Evolutionary conservation across 2,797 vertebrate genomes (phyloP), one percentile per base, ranked within the genome.

Genomic region (Centroberyx gerrardi): DNA sequence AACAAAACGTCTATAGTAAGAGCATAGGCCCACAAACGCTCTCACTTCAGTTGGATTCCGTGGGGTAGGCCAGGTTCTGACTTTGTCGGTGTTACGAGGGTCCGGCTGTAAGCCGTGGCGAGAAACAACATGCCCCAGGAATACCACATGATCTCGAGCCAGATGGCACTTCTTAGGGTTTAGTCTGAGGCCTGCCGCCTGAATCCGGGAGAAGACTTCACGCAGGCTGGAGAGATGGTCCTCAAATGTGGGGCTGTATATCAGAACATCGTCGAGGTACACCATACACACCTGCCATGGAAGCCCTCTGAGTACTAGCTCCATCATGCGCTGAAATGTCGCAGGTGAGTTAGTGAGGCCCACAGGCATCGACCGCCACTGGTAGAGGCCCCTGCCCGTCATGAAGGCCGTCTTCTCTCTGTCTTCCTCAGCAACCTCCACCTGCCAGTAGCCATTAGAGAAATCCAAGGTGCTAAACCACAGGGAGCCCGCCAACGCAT

Each of bases 401-500:
- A 62, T 72, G 13, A 84, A 81, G 13, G 62, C 75, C 0, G 44
- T 75, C 18, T 82, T 80, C 49, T 74, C 51, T 1, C 62, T 0
- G 18, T 72, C 62, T 8, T 72, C 74, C 14, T 69, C 44, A 0
- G 51, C 68, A 12, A 78, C 54, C 27, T 74, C 58, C 31, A 77
- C 58, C 38, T 79, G 76, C 80, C 66, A 78, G 46, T 70, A 78
- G 6, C 68, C 44, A 0, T 73, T 63, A 5, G 62, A 78, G 18
- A 78, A 81, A 14, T 81, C 82, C 0, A 81, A 5, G 13, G 70
- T 81, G 58, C 56, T 71, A 29, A 80, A 74, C 51, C 69, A 80
- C 10, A 17, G 18, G 3, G 60, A n/a, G 0, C 66, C 70, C 12
- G 44, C 49, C 1, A 84, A 53, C 3, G 36, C 36, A 36, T 36